A percentile compares a stretch with the other conserved stretches of the same genome.
These are phyloP conservation scores for Hypotaenidia okinawae DNA, from an alignment of 2,797 vertebrate species.

Conservation along the genomic window DNA sequence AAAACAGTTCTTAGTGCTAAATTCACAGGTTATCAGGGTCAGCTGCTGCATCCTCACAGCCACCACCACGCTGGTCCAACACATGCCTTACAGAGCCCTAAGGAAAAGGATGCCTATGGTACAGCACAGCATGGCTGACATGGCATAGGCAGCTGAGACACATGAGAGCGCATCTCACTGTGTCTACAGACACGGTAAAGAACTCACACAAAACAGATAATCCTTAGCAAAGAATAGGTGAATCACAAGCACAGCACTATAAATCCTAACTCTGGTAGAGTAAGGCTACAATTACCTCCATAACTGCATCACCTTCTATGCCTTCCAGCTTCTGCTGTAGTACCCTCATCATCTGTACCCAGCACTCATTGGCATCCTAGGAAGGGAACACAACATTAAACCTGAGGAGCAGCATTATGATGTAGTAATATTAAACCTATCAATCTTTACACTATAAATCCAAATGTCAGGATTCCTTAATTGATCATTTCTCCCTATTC, in stretches of 20 bases:
- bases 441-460: background rate
- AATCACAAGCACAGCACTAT: background rate
- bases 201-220: background rate
- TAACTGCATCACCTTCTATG: slow-evolving; percentile 86
- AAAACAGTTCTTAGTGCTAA: background rate
- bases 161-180: background rate
- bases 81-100: background rate
- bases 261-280: background rate
- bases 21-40: background rate
- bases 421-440: background rate
- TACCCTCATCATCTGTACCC: slow-evolving; percentile 97
- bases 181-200: background rate
- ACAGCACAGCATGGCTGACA: background rate
- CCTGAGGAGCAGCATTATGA: background rate
- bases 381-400: background rate
- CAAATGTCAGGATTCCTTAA: background rate
- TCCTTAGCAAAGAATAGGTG: background rate
- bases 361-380: slow-evolving; percentile 98
- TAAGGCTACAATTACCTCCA: slow-evolving; percentile 85
- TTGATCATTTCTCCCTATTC: background rate
- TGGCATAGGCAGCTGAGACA: background rate
- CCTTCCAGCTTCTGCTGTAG: slow-evolving; percentile 97
- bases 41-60: background rate
- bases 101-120: background rate
- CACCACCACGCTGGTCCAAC: background rate